Evolutionary conservation across 2,888 invertebrate species (phyloP).

Genomic region (Leptinotarsa tumamoca): DNA sequence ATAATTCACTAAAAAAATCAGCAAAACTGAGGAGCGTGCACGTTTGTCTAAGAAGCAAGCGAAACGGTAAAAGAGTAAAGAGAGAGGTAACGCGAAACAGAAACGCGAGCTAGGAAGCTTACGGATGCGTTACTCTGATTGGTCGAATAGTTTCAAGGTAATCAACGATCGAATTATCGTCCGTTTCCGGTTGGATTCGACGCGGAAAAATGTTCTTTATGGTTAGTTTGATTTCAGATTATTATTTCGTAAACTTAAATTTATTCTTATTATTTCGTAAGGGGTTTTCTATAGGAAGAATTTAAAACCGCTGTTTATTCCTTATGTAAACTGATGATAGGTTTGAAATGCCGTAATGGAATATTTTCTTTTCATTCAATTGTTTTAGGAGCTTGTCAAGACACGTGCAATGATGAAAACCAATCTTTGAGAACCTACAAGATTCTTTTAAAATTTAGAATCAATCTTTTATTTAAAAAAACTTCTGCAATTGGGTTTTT

Average conservation of each 20-base stretch:
- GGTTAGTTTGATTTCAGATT: constrained; percentile 5
- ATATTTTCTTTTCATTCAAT: neutral
- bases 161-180: constrained; percentile 49
- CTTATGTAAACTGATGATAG: constrained; percentile 1
- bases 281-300: neutral
- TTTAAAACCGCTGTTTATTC: neutral
- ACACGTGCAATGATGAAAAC: too few relatives aligned
- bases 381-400: neutral
- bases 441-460: too few relatives aligned
- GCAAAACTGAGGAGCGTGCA: constrained; percentile 53
- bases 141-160: constrained; percentile 53
- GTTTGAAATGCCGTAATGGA: neutral
- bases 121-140: constrained; percentile 44
- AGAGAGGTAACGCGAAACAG: constrained; percentile 44
- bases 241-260: constrained; percentile 5
- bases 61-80: constrained; percentile 48
- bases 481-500: neutral
- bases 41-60: constrained; percentile 45
- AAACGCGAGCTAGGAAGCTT: constrained; percentile 52
- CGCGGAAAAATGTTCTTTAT: constrained; percentile 48
- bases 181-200: constrained; percentile 44
- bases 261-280: neutral
- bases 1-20: constrained; percentile 47
- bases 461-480: neutral
- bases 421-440: too few relatives aligned